Evolutionary conservation across 1,140 invertebrate species (phyloP), one percentile per base, ranked within the genome.

Genomic region (Vanessa atalanta): DNA sequence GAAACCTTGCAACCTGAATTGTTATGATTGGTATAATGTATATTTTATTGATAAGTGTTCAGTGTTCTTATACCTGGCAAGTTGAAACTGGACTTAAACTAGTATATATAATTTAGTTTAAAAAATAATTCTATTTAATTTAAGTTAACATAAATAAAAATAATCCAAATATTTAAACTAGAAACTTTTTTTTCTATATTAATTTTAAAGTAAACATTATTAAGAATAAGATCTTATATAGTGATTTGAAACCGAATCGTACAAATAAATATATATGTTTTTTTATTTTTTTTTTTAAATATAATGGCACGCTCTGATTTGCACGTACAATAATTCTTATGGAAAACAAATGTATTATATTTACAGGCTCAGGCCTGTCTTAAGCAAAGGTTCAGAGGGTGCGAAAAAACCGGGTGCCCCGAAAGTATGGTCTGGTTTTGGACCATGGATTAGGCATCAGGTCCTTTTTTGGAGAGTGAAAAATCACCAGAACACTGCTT

Each of bases 51-150:
- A 48, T 48, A 48, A 43, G 6, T 37, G 37, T 47, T 65, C 16
- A 51, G 47, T 64, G 51, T 47, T 47, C 53, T 57, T 53, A 9
- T 65, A 31, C 64, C 23, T 73, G 71, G 71, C 71, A 73, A 73
- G 71, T 55, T 57, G n/a, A 61, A 31, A 73, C 55, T 66, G 53
- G 47, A 13, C 53, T 66, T 72, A 72, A 2, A 6, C 70, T 67
- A 60, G 15, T 53, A 53, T 26, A 20, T 61, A 47, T 55, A 31
- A 66, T 48, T 65, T 53, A 72, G 47, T 16, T n/a, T 72, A 53
- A 65, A 14, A 15, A 47, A n/a, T 65, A 11, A 47, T 65, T 48
- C 57, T 70, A 63, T 63, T 57, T 48, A 26, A 70, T 61, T 48
- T 48, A 70, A 50, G n/a, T 47, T 63, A 70, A 70, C 16, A 14